Conservation (phyloP, 2,113 vertebrate species). For the Calonectris borealis region DNA sequence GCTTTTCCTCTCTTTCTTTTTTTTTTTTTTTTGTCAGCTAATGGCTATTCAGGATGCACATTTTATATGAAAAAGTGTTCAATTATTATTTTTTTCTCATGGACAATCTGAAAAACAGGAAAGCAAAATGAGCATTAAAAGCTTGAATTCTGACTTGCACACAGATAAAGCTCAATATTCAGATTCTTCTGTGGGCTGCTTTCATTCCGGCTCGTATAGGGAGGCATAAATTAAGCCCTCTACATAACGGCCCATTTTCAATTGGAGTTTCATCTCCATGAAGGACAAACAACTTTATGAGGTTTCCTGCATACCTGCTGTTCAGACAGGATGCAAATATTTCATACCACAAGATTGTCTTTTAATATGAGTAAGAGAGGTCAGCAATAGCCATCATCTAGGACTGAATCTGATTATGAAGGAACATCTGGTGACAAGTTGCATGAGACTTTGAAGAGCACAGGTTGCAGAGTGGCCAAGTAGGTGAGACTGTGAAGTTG, state of each 20-base stretch:
- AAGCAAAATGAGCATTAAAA: constrained; percentile 21
- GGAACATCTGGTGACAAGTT: not conserved
- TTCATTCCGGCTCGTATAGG: not conserved
- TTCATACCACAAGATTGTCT: not conserved
- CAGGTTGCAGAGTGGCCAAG: not conserved
- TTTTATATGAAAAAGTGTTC: not conserved
- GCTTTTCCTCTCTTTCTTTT: not conserved
- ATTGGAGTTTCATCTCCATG: not conserved
- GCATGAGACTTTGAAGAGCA: not conserved
- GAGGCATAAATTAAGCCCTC: constrained; percentile 1
- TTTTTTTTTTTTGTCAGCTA: not conserved
- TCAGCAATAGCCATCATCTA: not conserved
- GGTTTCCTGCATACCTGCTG: not conserved
- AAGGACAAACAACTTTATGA: not conserved
- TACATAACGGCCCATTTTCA: not conserved
- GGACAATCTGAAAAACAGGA: not conserved
- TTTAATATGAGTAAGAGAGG: rapidly evolving
- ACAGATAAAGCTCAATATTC: not conserved
- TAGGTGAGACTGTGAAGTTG: not conserved
- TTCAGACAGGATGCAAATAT: not conserved
- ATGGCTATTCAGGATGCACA: constrained; percentile 2
- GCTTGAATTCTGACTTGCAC: not conserved
- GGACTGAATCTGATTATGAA: not conserved
- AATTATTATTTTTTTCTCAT: not conserved
- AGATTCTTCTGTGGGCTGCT: not conserved